These are phyloP conservation scores for Lasiurus borealis DNA, from an alignment of 2,113 vertebrate genomes.

Conservation along the genomic window DNA sequence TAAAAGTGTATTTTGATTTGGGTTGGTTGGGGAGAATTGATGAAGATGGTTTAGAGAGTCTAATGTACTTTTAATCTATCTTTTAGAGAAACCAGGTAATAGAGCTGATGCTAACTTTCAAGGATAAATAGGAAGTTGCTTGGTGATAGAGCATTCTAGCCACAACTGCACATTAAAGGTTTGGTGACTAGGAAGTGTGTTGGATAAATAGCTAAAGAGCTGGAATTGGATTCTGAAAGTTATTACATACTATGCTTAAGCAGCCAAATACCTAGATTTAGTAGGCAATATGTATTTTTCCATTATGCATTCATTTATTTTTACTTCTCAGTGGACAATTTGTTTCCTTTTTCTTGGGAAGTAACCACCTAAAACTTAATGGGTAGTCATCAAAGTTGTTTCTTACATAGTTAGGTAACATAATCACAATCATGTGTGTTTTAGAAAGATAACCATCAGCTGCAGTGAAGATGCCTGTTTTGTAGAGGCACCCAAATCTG, in stretches of 20 bases:
- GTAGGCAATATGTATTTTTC: not conserved
- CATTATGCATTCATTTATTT: constrained; percentile 12
- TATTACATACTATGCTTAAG: not conserved
- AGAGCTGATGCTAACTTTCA: not conserved
- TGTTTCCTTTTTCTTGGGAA: not conserved
- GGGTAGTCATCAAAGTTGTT: not conserved
- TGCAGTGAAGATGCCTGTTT: not conserved
- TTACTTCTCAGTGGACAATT: not conserved
- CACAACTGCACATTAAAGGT: not conserved
- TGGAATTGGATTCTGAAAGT: not conserved
- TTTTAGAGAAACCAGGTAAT: not conserved
- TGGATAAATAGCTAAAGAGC: not conserved
- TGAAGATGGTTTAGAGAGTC: not conserved
- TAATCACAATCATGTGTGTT: not conserved
- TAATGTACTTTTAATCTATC: not conserved
- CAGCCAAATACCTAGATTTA: not conserved
- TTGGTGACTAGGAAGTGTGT: not conserved
- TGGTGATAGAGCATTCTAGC: not conserved
- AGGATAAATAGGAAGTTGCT: not conserved
- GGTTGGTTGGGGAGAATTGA: not conserved
- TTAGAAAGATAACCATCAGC: not conserved
- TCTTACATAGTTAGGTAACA: not conserved
- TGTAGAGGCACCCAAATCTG: not conserved
- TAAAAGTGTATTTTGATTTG: constrained; percentile 1
- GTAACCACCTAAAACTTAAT: not conserved